Conservation (phyloP, 2,113 vertebrate species). For the Calidris pygmaea region DNA sequence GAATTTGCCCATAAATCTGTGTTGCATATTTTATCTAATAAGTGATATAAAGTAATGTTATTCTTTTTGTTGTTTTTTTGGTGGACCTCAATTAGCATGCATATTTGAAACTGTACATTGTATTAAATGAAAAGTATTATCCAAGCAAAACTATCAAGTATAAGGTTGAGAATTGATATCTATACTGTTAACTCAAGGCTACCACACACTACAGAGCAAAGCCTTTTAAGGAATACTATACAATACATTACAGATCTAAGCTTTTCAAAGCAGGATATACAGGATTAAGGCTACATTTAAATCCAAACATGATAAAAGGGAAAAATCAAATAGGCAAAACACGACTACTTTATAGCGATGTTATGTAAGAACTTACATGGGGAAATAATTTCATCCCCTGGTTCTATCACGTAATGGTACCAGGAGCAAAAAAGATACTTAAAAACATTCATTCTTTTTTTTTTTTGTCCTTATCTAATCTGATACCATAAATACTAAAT, state of each 20-base stretch:
- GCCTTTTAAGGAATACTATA: not conserved
- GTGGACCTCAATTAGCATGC: not conserved
- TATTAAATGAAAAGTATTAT: not conserved
- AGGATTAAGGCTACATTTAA: conserved; percentile 53
- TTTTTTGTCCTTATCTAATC: not conserved
- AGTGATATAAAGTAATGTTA: not conserved
- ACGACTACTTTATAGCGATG: not conserved
- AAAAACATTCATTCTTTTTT: not conserved
- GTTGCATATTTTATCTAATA: not conserved
- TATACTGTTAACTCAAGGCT: not conserved
- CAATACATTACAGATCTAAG: not conserved
- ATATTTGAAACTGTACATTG: not conserved
- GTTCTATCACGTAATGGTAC: not conserved
- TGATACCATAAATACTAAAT: not conserved
- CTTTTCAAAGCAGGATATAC: conserved; percentile 43
- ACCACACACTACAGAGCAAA: not conserved
- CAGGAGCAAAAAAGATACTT: not conserved
- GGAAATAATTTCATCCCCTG: not conserved
- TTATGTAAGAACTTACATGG: conserved; percentile 23
- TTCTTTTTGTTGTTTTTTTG: not conserved
- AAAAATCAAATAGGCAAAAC: not conserved
- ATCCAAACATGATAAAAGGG: conserved; percentile 25
- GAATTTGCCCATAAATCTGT: not conserved
- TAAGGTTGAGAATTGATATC: not conserved
- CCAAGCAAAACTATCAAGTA: not conserved